Evolutionary conservation across 2,113 vertebrate species (phyloP).

Genomic region (Arizona elegans): DNA sequence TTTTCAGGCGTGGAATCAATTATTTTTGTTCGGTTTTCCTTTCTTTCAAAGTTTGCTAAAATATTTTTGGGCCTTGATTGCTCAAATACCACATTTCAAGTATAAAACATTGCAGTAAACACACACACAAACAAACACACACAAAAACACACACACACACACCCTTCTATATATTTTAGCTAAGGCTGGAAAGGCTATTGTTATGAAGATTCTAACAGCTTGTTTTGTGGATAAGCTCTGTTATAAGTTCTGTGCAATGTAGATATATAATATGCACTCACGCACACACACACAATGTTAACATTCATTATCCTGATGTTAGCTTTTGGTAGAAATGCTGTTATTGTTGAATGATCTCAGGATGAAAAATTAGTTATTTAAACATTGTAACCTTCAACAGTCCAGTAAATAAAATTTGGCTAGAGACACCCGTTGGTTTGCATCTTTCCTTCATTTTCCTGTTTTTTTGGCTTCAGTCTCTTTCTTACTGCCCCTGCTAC

Average conservation of each 20-base stretch:
- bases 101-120: background rate
- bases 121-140: no score
- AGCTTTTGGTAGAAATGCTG: background rate
- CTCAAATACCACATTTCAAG: background rate
- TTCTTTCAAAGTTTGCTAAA: background rate
- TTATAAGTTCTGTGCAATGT: background rate
- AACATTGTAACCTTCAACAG: background rate
- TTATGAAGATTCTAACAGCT: background rate
- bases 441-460: background rate
- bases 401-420: background rate
- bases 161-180: background rate
- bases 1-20: background rate
- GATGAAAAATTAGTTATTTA: background rate
- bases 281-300: background rate
- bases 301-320: background rate
- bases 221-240: background rate
- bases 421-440: background rate
- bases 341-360: background rate
- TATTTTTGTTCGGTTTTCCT: background rate
- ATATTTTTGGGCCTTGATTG: background rate
- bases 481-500: background rate
- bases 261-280: background rate
- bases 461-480: background rate
- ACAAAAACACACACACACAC: no score
- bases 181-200: background rate